Evolutionary conservation across 1,140 invertebrate species (phyloP), one percentile per base, ranked within the genome.

Genomic region (Drosophila orosa): DNA sequence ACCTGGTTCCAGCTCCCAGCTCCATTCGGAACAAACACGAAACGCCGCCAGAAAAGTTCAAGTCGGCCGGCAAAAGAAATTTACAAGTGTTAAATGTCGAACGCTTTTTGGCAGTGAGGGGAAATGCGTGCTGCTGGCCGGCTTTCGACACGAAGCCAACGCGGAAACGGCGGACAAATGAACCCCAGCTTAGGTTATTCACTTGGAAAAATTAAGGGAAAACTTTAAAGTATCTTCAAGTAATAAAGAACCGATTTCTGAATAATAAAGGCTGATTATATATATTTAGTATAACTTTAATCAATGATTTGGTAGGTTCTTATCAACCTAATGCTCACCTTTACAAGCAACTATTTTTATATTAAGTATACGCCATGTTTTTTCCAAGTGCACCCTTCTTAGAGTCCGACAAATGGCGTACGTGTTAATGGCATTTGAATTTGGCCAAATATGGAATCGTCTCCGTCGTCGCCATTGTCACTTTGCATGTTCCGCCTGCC

Each of bases 371-470:
- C 13, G n/a, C 2, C 19, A n/a, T 12, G 1, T 67, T 68, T 68
- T 68, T 8, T 22, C 3, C 7, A 6, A 68, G 65, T 68, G 61
- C 39, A 35, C 3, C 33, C 40, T 56, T 54, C 31, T 31, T 58
- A 52, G 44, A 56, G 62, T 29, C 71, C 72, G 76, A 86, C 86
- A 90, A 91, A 83, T 89, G 89, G 84, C 72, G 90, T 85, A 91
- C 85, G 89, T 91, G 89, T 91, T 91, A 91, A 91, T 91, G 89
- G 89, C 81, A 91, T 91, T 91, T 89, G 89, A 85, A 89, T 91
- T 91, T 91, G 75, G 63, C 89, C 89, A 91, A 91, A 91, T 91
- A 91, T 85, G 89, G 89, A 84, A 68, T 73, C 69, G 83, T 81
- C 74, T 75, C 54, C 48, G 45, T 47, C 58, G 57, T 67, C 44